These are phyloP conservation scores for Hormaphis cornu DNA, from an alignment of 1,140 invertebrate species.

Conservation along the genomic window DNA sequence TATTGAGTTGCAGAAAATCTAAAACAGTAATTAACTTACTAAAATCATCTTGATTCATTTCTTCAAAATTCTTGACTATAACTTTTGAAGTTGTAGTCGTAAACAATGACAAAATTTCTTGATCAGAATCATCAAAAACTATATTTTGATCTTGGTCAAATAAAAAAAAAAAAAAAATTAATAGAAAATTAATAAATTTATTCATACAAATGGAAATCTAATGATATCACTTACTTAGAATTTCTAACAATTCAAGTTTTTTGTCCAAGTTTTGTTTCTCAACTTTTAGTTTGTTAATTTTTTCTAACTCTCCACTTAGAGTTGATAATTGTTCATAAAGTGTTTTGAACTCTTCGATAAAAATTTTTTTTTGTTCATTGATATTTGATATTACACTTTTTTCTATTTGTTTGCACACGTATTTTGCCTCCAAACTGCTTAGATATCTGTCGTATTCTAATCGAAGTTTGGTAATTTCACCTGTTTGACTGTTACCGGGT, in stretches of 20 bases:
- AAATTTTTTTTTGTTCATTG: constrained; percentile 4
- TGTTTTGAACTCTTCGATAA: background rate
- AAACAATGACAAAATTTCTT: constrained; percentile 1
- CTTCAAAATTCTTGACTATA: background rate
- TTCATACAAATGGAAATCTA: no score
- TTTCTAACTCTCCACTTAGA: background rate
- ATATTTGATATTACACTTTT: background rate
- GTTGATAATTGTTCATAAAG: background rate
- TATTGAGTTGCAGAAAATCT: no score
- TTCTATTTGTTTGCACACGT: background rate
- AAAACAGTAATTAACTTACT: background rate
- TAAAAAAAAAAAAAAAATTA: background rate
- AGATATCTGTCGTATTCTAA: background rate
- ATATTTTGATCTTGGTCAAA: background rate
- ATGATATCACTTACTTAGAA: background rate
- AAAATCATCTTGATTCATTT: background rate
- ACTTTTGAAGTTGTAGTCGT: background rate
- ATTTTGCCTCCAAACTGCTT: background rate
- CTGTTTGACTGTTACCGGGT: background rate
- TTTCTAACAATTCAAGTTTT: background rate
- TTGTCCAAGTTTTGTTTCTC: background rate
- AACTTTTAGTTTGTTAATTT: background rate
- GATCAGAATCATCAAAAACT: background rate
- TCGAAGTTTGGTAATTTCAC: background rate
- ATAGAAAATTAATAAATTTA: background rate